Evolutionary conservation across 1,140 invertebrate species (phyloP).

Genomic region (Bombus sibiricus): DNA sequence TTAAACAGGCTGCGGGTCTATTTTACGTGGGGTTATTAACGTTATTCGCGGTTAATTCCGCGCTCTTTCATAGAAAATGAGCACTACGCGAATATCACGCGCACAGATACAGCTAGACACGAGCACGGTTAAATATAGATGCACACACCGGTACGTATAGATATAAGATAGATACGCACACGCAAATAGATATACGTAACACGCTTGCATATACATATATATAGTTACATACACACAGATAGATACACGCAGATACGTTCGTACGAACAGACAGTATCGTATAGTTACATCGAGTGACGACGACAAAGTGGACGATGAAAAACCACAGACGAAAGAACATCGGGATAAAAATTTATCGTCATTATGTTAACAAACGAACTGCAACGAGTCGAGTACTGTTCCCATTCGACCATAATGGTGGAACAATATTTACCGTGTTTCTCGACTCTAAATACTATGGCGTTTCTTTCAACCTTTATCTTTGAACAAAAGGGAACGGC

Average conservation of each 20-base stretch:
- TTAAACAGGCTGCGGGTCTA: constrained; percentile 57
- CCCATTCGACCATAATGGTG: neutral
- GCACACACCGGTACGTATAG: neutral
- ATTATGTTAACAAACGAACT: neutral
- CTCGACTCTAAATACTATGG: neutral
- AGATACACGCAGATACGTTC: too few species aligned
- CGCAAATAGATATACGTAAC: too few species aligned
- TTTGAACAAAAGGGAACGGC: neutral
- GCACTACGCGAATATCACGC: neutral
- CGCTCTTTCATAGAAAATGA: constrained; percentile 46
- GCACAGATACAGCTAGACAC: neutral
- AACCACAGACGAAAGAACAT: constrained; percentile 30
- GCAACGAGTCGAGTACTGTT: neutral
- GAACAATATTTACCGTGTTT: neutral
- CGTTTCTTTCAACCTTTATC: too few species aligned
- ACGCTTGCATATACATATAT: too few species aligned
- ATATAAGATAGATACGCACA: neutral
- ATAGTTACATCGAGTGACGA: neutral
- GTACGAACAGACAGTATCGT: neutral
- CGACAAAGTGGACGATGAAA: neutral
- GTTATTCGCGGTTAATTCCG: constrained; percentile 59
- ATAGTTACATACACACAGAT: too few species aligned
- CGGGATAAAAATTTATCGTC: constrained; percentile 19
- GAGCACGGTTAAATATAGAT: too few species aligned
- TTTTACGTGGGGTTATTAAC: constrained; percentile 60